These are phyloP conservation scores for Xylocampa areola DNA, from an alignment of 2,888 invertebrate species.

Conservation along the genomic window DNA sequence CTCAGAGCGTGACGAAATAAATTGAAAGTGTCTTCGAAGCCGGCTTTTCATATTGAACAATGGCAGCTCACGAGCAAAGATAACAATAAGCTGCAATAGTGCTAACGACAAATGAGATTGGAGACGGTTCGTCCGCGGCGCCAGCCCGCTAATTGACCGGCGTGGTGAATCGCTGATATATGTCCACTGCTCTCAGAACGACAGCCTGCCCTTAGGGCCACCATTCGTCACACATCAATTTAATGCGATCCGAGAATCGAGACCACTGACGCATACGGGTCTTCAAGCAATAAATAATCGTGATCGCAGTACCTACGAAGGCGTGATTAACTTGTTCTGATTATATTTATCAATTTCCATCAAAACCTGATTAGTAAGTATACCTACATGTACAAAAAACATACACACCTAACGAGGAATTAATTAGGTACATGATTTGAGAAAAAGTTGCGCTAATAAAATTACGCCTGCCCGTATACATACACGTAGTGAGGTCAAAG, in stretches of 20 bases:
- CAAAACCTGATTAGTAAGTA: slow-evolving; percentile 2
- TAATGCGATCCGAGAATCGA: slow-evolving; percentile 71
- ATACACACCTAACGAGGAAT: neutral
- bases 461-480: slow-evolving; percentile 35
- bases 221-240: slow-evolving; percentile 77
- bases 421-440: slow-evolving; percentile 7
- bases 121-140: slow-evolving; percentile 66
- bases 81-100: slow-evolving; percentile 69
- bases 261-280: slow-evolving; percentile 64
- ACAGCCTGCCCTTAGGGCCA: slow-evolving; percentile 68
- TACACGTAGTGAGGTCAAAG: slow-evolving; percentile 43
- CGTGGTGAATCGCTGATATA: slow-evolving; percentile 83
- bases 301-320: slow-evolving; percentile 11
- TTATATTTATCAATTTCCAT: slow-evolving; percentile 17
- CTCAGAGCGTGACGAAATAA: slow-evolving; percentile 48
- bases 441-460: slow-evolving; percentile 43
- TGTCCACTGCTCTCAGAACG: slow-evolving; percentile 69
- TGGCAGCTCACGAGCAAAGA: slow-evolving; percentile 62
- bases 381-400: slow-evolving; percentile 1
- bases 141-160: slow-evolving; percentile 80
- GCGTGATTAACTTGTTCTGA: slow-evolving; percentile 26
- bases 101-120: slow-evolving; percentile 68
- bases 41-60: slow-evolving; percentile 63
- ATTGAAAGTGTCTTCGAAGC: slow-evolving; percentile 48
- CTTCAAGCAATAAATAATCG: slow-evolving; percentile 37